Percentiles rank a stretch among this genome's conserved stretches.
phyloP scores from a whole-genome alignment of 2,113 vertebrate genomes.

The Neolamprologus ventralis region DNA sequence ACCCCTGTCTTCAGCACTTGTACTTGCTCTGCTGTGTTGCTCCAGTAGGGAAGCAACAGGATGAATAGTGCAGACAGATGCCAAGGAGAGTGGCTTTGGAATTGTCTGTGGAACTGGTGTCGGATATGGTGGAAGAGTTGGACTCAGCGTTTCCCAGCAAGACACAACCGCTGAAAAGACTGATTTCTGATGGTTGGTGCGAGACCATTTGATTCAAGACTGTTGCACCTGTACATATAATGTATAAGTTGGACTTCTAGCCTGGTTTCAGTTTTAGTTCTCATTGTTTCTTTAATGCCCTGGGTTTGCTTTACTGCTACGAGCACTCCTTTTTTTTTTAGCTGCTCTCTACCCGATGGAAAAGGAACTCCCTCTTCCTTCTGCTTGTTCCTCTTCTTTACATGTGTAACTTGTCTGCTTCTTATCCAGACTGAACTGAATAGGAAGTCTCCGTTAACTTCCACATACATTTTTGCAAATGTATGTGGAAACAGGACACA shows the following conservation, averaged over 20 bases:
- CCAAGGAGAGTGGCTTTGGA: neutral
- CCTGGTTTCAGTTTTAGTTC: neutral
- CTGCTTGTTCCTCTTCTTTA: neutral
- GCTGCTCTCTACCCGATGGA: neutral
- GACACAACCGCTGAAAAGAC: neutral
- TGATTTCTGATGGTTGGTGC: neutral
- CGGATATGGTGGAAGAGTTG: neutral
- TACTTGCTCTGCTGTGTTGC: neutral
- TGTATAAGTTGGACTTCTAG: neutral
- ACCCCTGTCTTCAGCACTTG: conserved; percentile 5
- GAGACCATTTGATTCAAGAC: neutral
- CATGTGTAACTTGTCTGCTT: neutral
- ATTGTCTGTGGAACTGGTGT: neutral
- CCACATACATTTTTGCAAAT: neutral
- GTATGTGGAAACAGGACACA: neutral
- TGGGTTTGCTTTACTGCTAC: neutral
- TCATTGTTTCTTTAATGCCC: neutral
- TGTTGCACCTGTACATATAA: neutral
- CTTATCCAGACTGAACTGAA: neutral
- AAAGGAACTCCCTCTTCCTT: neutral
- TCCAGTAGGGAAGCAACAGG: neutral
- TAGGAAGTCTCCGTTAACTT: neutral
- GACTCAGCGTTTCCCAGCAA: neutral
- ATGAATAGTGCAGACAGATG: neutral
- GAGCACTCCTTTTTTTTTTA: neutral